Conservation (phyloP, 2,888 invertebrate species). For the Pollenia amentaria region DNA sequence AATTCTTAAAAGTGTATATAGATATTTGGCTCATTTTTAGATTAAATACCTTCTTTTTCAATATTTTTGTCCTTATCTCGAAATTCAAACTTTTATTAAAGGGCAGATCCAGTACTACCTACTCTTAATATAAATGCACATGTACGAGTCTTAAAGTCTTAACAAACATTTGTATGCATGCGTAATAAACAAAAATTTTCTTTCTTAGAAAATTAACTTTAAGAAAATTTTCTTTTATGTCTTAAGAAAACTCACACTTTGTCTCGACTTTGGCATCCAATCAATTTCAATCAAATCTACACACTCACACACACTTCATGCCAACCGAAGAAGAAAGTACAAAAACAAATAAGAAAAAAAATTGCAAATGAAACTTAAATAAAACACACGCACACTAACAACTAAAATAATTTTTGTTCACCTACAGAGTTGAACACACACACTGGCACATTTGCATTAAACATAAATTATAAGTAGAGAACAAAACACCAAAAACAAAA, state of each 20-base stretch:
- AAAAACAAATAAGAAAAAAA: constrained; percentile 26
- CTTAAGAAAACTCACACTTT: constrained; percentile 76
- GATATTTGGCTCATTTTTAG: too few relatives aligned
- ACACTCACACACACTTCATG: constrained; percentile 11
- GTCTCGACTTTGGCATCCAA: constrained; percentile 79
- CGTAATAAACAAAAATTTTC: constrained; percentile 57
- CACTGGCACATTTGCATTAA: constrained; percentile 46
- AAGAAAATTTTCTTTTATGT: constrained; percentile 71
- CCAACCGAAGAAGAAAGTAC: not conserved
- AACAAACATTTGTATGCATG: constrained; percentile 63
- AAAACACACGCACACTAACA: constrained; percentile 47
- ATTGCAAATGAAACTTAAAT: constrained; percentile 61
- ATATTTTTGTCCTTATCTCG: too few relatives aligned
- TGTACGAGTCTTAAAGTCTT: not conserved
- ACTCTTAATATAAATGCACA: not conserved
- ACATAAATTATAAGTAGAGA: constrained; percentile 52
- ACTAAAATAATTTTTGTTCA: constrained; percentile 44
- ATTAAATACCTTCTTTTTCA: too few relatives aligned
- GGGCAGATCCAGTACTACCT: not conserved
- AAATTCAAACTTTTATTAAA: too few relatives aligned
- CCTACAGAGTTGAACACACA: constrained; percentile 40
- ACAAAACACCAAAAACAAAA: constrained; percentile 28
- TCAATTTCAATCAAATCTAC: constrained; percentile 80
- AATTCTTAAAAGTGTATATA: too few relatives aligned
- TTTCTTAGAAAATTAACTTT: constrained; percentile 41